These are phyloP conservation scores for Eciton burchellii DNA, from an alignment of 1,140 invertebrate species.

Conservation along the genomic window DNA sequence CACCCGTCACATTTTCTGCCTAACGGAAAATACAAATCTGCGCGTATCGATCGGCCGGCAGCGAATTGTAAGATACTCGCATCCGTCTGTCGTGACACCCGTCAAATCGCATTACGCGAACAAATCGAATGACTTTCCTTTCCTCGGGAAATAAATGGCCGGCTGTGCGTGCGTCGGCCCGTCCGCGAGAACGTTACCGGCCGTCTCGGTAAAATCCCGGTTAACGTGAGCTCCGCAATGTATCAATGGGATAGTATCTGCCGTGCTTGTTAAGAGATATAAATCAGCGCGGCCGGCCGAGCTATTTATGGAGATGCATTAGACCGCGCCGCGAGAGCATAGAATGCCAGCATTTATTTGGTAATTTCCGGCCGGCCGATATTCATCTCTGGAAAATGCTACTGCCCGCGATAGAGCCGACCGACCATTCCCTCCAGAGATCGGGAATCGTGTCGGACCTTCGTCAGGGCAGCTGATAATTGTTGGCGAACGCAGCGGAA, in stretches of 20 bases:
- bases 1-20: no score
- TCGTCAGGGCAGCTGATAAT: slow-evolving; percentile 38
- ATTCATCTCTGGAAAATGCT: slow-evolving; percentile 47
- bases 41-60: no score
- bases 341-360: slow-evolving; percentile 61
- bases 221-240: slow-evolving; percentile 57
- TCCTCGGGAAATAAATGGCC: slow-evolving; percentile 4
- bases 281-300: slow-evolving; percentile 49
- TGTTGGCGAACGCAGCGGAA: not conserved
- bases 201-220: slow-evolving; percentile 48
- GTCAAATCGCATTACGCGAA: not conserved
- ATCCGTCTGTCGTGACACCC: not conserved
- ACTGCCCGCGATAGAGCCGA: slow-evolving; percentile 54
- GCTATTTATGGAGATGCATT: slow-evolving; percentile 62
- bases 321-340: slow-evolving; percentile 51
- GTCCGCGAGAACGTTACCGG: slow-evolving; percentile 9
- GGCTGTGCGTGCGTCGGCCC: slow-evolving; percentile 1
- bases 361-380: slow-evolving; percentile 58
- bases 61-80: slow-evolving; percentile 7
- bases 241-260: slow-evolving; percentile 58
- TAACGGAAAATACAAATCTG: no score
- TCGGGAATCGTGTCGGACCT: slow-evolving; percentile 46
- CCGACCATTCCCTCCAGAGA: slow-evolving; percentile 30
- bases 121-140: slow-evolving; percentile 15
- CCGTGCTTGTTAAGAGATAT: slow-evolving; percentile 58